phyloP scores from a whole-genome alignment of 1,140 invertebrate species.

The Drosophila virilis region DNA sequence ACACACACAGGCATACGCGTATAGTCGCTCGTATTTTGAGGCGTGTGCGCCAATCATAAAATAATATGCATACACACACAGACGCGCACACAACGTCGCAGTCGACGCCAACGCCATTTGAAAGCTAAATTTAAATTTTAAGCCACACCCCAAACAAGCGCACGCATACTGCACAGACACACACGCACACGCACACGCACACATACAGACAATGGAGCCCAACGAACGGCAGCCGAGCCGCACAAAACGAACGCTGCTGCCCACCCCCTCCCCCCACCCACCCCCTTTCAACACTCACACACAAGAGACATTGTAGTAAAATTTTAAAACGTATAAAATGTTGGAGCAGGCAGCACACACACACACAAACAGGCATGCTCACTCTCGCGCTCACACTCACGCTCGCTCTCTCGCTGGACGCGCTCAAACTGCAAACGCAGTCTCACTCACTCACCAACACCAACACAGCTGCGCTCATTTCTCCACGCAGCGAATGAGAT shows the following conservation, averaged over 20 bases:
- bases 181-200: conserved; percentile 46
- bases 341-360: conserved; percentile 46
- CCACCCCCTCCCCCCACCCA: conserved; percentile 21
- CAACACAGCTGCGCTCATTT: conserved; percentile 42
- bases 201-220: conserved; percentile 59
- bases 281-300: conserved; percentile 9
- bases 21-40: conserved; percentile 61
- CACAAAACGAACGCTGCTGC: conserved; percentile 52
- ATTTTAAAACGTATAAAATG: conserved; percentile 81
- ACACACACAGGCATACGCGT: conserved; percentile 35
- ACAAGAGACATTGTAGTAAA: conserved; percentile 52
- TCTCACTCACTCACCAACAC: conserved; percentile 54
- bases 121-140: conserved; percentile 83
- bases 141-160: conserved; percentile 81
- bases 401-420: conserved; percentile 6
- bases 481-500: conserved; percentile 49
- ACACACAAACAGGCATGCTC: conserved; percentile 19
- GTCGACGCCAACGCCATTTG: conserved; percentile 68
- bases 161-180: conserved; percentile 61
- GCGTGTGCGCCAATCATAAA: conserved; percentile 76
- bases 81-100: conserved; percentile 35
- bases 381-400: background rate
- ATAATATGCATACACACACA: conserved; percentile 77
- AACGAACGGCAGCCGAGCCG: conserved; percentile 57
- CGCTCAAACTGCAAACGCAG: conserved; percentile 45